These are phyloP conservation scores for Eciton burchellii DNA, from an alignment of 1,140 invertebrate species.

Conservation along the genomic window DNA sequence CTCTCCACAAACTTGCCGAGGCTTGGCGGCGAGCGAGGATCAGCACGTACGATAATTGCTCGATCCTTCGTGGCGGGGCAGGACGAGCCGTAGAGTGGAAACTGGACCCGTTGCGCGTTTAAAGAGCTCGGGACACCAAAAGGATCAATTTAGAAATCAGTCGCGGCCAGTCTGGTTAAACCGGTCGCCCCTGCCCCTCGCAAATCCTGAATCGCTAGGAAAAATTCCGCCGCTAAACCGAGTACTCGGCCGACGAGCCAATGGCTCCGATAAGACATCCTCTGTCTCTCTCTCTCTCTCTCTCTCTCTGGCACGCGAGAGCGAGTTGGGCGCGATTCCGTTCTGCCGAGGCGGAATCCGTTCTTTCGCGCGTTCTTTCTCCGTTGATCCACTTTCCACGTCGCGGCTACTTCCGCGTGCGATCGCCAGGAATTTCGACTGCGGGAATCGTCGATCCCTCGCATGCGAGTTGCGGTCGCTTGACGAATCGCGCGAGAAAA, in stretches of 20 bases:
- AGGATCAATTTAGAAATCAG: conserved; percentile 62
- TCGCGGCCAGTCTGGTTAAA: conserved; percentile 64
- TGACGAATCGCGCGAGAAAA: background rate
- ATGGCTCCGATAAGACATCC: conserved; percentile 16
- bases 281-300: no score
- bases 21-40: background rate
- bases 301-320: no score
- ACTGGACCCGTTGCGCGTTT: conserved; percentile 52
- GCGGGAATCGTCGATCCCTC: conserved; percentile 3
- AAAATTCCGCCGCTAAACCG: conserved; percentile 38
- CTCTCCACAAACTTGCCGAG: background rate
- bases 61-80: conserved; percentile 28
- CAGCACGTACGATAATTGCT: conserved; percentile 26
- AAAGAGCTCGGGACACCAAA: conserved; percentile 60
- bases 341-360: background rate
- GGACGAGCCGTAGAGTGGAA: conserved; percentile 49
- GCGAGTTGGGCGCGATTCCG: no score
- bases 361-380: background rate
- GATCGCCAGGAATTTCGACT: conserved; percentile 11
- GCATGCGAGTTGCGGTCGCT: background rate
- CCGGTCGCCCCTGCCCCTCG: conserved; percentile 51
- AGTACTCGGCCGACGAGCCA: background rate
- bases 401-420: background rate
- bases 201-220: conserved; percentile 24
- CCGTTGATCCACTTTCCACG: conserved; percentile 2